Evolutionary conservation across 2,888 invertebrate species (phyloP).

Genomic region (Pseudeuparius sepicola): DNA sequence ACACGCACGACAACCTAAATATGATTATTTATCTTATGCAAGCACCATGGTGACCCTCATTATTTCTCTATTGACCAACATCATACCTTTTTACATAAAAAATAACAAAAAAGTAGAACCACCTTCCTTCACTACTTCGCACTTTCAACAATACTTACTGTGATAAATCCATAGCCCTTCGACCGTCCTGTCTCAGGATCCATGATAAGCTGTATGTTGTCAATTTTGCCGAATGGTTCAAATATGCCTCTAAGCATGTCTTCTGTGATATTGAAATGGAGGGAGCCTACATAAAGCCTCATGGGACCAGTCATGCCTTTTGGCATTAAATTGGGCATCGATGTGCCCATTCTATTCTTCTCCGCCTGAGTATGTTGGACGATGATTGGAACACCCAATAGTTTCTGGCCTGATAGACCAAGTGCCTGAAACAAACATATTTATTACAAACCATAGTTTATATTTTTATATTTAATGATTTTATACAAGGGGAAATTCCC

Average conservation of each 20-base stretch:
- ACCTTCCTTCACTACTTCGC: too few species aligned
- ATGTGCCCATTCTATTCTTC: conserved; percentile 85
- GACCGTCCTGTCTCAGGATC: conserved; percentile 92
- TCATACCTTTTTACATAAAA: too few species aligned
- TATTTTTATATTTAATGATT: too few species aligned
- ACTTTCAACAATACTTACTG: too few species aligned
- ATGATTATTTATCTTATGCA: too few species aligned
- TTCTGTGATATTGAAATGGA: conserved; percentile 98
- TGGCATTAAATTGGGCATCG: conserved; percentile 74
- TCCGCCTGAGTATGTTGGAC: conserved; percentile 97
- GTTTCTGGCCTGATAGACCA: conserved; percentile 89
- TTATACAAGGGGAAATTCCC: too few species aligned
- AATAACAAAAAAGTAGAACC: too few species aligned
- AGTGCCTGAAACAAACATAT: conserved; percentile 61
- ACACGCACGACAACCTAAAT: too few species aligned
- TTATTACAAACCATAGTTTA: too few species aligned
- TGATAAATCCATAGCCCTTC: conserved; percentile 95
- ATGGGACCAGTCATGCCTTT: conserved; percentile 90
- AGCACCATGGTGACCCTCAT: too few species aligned
- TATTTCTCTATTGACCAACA: too few species aligned
- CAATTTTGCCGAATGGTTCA: conserved; percentile 97
- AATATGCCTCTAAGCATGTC: conserved; percentile 98
- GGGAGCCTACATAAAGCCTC: conserved; percentile 92
- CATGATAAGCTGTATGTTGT: conserved; percentile 89
- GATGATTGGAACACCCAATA: conserved; percentile 92